Percentiles rank a stretch among this genome's conserved stretches.
Evolutionary conservation across 1,140 invertebrate species (phyloP).

Genomic region (Drosophila sp.): DNA sequence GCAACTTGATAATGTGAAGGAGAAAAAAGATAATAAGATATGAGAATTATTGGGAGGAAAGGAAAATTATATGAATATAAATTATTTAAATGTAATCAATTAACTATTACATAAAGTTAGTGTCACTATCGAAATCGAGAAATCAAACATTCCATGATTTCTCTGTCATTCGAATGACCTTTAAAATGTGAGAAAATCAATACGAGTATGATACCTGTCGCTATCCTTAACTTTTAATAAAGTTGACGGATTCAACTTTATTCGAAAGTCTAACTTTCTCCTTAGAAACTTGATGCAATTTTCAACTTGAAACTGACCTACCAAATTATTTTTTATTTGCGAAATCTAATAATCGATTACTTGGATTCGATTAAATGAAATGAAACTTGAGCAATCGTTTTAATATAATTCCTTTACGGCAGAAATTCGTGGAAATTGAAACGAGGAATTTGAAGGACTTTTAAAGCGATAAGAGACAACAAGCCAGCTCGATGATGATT

Average conservation of each 20-base stretch:
- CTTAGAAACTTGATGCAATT: not conserved
- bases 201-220: no score
- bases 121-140: no score
- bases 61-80: no score
- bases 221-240: not conserved
- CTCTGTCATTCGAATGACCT: no score
- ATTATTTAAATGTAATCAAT: no score
- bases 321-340: not conserved
- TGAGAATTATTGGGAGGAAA: no score
- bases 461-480: constrained; percentile 7
- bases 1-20: no score
- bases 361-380: constrained; percentile 13
- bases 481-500: constrained; percentile 6
- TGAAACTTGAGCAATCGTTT: not conserved
- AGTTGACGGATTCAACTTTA: not conserved
- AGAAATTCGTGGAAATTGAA: constrained; percentile 9
- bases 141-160: no score
- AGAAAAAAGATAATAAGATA: no score
- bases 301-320: not conserved
- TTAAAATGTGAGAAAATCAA: no score
- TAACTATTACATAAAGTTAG: no score
- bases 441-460: constrained; percentile 1
- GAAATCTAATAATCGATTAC: constrained; percentile 15
- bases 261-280: not conserved
- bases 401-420: not conserved